These are phyloP conservation scores for Phoenicopterus ruber DNA, from an alignment of 2,113 vertebrate species.

Conservation along the genomic window DNA sequence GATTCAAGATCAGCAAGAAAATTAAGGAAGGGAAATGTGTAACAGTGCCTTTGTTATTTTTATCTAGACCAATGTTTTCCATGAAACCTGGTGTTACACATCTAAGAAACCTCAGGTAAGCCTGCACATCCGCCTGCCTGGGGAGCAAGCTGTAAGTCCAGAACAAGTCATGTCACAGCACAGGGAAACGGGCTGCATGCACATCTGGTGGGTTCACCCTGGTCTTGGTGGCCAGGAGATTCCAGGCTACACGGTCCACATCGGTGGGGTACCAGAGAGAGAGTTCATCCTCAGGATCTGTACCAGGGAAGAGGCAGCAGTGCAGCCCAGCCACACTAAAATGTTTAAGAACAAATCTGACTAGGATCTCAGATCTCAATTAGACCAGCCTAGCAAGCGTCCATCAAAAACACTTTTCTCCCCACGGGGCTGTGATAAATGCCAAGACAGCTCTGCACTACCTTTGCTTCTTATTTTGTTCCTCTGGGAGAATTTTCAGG, in stretches of 20 bases:
- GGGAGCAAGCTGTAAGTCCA: not conserved
- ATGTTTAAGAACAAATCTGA: not conserved
- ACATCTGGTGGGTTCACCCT: not conserved
- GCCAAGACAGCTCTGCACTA: not conserved
- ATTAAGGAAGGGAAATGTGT: not conserved
- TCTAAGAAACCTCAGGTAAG: not conserved
- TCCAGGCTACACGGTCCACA: not conserved
- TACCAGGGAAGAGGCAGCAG: not conserved
- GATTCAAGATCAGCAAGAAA: not conserved
- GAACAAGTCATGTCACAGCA: not conserved
- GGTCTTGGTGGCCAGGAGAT: not conserved
- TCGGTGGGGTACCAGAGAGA: accelerated
- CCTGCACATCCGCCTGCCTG: not conserved
- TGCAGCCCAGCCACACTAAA: not conserved
- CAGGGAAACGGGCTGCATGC: not conserved
- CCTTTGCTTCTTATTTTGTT: not conserved
- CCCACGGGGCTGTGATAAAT: not conserved
- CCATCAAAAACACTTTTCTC: not conserved
- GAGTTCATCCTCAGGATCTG: not conserved
- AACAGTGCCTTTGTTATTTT: not conserved
- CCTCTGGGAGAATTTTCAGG: not conserved
- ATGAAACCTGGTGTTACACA: not conserved
- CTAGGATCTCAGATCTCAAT: not conserved
- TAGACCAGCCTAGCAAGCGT: not conserved
- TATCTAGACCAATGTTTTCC: not conserved